Base-by-base conservation (phyloP, 2,888 invertebrate genomes). In the Andrena chrysosceles region DNA sequence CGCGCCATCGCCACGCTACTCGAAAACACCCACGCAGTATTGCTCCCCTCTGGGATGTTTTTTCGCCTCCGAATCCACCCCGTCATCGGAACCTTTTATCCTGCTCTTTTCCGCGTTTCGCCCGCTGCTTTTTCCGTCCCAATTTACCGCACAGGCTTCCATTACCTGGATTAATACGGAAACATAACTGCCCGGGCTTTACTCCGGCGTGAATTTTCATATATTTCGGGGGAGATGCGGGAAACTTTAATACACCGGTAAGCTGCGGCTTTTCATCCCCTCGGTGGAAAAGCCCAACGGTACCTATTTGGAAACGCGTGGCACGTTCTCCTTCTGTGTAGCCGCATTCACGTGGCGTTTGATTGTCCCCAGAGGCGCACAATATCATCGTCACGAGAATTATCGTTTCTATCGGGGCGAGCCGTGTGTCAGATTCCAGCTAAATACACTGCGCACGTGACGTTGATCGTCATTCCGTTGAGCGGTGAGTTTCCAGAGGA, bases 111-210 rank as follows among this genome's bases (percentile, higher is more conserved):
- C 33, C 31, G 60, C n/a, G 16, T 62, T 67, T 42, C 52, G n/a
- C n/a, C 29, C 42, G 23, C 31, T 52, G 29, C 3, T 42, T 20
- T 68, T 33, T n/a, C 10, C 68, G 69, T 23, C 10, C 60, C 16
- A 26, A 62, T 75, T 75, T 70, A 16, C 20, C 4, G 13, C 33
- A 2, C n/a, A 13, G 16, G 13, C 42, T 42, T 76, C 31, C 75
- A 71, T 76, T 76, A 63, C 52, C 62, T 62, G 72, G 71, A 76
- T 76, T 76, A 76, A 76, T 29, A 48, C 26, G 23, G 62, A 75
- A 35, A 35, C 62, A 16, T 16, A 72, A 62, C 6, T 23, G n/a
- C 6, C 29, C 52, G 23, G 10, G 52, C 23, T 29, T 23, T 26
- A 35, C 13, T 13, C 3, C 42, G 1, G 1, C 42, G 42, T 20